A percentile compares a stretch with the other conserved stretches of the same genome.
phyloP scores from a whole-genome alignment of 2,888 invertebrate species.

The Acanthacorydalis orientalis region DNA sequence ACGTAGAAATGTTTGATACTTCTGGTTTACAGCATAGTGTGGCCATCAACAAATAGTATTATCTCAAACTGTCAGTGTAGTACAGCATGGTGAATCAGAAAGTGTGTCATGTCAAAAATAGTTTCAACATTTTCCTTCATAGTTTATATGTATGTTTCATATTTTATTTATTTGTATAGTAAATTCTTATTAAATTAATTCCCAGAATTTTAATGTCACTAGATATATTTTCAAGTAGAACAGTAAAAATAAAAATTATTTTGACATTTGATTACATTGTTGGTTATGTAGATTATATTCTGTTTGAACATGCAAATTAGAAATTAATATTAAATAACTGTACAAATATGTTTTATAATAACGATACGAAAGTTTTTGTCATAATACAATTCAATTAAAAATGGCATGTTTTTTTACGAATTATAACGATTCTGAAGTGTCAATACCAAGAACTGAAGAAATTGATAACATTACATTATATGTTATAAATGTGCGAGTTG shows the following conservation, averaged over 20 bases:
- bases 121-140: not conserved
- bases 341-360: not conserved
- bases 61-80: too few species aligned
- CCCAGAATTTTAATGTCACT: not conserved
- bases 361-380: not conserved
- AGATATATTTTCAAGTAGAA: not conserved
- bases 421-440: conserved; percentile 45
- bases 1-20: too few species aligned
- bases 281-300: too few species aligned
- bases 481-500: conserved; percentile 50
- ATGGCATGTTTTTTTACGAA: conserved; percentile 65
- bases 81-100: too few species aligned
- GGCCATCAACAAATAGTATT: too few species aligned
- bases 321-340: not conserved
- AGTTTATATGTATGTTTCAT: not conserved
- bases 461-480: conserved; percentile 55
- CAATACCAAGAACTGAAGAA: conserved; percentile 45
- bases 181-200: not conserved
- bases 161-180: not conserved
- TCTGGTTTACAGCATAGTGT: too few species aligned
- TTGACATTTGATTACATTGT: not conserved
- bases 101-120: not conserved
- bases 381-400: conserved; percentile 6
- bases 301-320: too few species aligned
- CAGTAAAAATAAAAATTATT: not conserved